Evolutionary conservation across 2,797 vertebrate genomes (phyloP).

Genomic region (Triplophysa bombifrons): DNA sequence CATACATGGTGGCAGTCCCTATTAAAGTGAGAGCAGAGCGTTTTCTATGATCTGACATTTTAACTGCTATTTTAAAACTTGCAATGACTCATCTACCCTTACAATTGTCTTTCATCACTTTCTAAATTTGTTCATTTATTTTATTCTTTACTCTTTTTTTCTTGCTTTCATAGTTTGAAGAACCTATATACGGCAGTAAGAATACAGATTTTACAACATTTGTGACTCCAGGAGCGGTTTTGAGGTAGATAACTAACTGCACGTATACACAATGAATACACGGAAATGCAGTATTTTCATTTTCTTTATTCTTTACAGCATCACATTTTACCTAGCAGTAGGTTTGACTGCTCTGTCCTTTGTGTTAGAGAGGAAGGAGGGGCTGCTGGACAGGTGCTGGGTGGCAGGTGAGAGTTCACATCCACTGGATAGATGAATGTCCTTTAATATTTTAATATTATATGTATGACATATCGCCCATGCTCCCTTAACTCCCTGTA

Average conservation of each 20-base stretch:
- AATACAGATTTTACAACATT: constrained; percentile 80
- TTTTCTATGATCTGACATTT: not conserved
- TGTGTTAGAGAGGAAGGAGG: constrained; percentile 80
- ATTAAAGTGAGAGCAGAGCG: constrained; percentile 69
- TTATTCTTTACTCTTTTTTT: not conserved
- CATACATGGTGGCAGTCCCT: constrained; percentile 72
- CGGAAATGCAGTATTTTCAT: constrained; percentile 5
- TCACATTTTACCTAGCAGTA: constrained; percentile 82
- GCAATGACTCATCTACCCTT: too few species aligned
- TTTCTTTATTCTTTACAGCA: constrained; percentile 62
- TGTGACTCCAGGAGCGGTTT: constrained; percentile 78
- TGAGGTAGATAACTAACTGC: constrained; percentile 69
- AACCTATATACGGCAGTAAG: constrained; percentile 77
- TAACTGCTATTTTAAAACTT: not conserved
- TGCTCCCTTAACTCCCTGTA: too few species aligned
- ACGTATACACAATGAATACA: too few species aligned
- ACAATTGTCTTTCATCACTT: not conserved
- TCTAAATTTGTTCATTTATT: not conserved
- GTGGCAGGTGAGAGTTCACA: constrained; percentile 74
- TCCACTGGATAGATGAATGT: not conserved
- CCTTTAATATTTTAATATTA: not conserved
- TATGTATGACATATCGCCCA: too few species aligned
- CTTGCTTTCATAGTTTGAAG: constrained; percentile 71
- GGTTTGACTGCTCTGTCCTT: constrained; percentile 82
- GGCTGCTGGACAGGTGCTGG: constrained; percentile 79